These are phyloP conservation scores for Brachyhypopomus gauderio DNA, from an alignment of 2,113 vertebrate species.

Conservation along the genomic window DNA sequence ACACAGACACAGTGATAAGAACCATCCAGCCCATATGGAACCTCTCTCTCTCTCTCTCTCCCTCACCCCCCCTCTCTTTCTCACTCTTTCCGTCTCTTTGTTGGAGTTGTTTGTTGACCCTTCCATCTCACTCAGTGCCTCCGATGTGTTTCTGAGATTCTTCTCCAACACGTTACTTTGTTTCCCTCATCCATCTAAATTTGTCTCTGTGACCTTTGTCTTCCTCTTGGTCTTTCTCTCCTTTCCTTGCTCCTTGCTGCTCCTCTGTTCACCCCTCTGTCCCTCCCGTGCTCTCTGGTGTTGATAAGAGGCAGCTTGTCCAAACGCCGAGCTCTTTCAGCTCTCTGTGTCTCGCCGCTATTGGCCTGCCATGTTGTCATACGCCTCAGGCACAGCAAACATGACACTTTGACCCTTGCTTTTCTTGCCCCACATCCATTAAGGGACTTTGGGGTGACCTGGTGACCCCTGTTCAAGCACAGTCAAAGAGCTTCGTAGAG, in stretches of 20 bases:
- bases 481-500: conserved; percentile 14
- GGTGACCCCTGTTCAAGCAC: conserved; percentile 66
- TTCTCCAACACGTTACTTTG: conserved; percentile 7
- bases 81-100: conserved; percentile 26
- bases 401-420: conserved; percentile 72
- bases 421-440: conserved; percentile 60
- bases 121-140: not conserved
- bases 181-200: conserved; percentile 29
- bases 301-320: conserved; percentile 49
- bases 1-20: conserved; percentile 47
- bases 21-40: conserved; percentile 29
- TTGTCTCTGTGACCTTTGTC: conserved; percentile 63
- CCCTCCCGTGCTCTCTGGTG: conserved; percentile 49
- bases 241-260: conserved; percentile 49
- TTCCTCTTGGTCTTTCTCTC: conserved; percentile 40
- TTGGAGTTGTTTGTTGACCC: conserved; percentile 1
- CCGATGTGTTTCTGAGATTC: not conserved
- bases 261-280: conserved; percentile 61
- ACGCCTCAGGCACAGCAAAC: conserved; percentile 74
- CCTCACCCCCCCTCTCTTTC: not conserved
- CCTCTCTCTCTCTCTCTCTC: conserved; percentile 18
- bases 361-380: conserved; percentile 70
- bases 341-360: conserved; percentile 38
- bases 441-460: conserved; percentile 62
- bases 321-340: conserved; percentile 57